phyloP scores from a whole-genome alignment of 2,797 vertebrate species.

The Enteromius radiatus region DNA sequence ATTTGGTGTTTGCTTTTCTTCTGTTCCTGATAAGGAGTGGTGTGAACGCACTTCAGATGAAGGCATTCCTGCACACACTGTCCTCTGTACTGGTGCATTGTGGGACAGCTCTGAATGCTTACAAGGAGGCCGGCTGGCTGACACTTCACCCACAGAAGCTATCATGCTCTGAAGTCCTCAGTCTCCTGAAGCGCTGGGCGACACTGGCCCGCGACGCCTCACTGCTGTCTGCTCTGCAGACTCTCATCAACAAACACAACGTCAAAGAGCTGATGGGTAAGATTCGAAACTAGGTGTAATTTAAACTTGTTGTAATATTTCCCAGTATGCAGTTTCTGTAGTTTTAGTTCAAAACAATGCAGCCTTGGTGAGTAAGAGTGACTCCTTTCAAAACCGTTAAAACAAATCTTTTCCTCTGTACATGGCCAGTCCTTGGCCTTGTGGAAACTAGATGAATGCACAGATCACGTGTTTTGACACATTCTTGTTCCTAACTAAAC shows the following conservation, averaged over 20 bases:
- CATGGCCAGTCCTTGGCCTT: not conserved
- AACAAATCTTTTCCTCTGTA: not conserved
- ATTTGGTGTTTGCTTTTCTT: not conserved
- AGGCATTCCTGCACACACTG: slow-evolving; percentile 78
- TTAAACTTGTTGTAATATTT: not conserved
- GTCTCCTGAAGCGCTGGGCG: slow-evolving; percentile 87
- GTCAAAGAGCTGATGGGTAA: slow-evolving; percentile 85
- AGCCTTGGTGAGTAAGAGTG: not conserved
- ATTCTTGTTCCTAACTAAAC: slow-evolving; percentile 24
- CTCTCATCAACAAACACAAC: slow-evolving; percentile 74
- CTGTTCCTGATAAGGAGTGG: slow-evolving; percentile 70
- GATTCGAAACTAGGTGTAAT: slow-evolving; percentile 59
- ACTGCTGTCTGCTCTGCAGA: slow-evolving; percentile 78
- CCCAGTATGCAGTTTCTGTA: not conserved
- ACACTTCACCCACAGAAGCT: slow-evolving; percentile 75
- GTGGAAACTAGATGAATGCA: slow-evolving; percentile 3
- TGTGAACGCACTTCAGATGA: slow-evolving; percentile 74
- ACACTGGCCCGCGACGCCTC: slow-evolving; percentile 69
- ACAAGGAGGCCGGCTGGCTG: slow-evolving; percentile 73
- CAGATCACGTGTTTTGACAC: slow-evolving; percentile 4
- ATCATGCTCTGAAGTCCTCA: slow-evolving; percentile 78
- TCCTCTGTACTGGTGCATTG: slow-evolving; percentile 84
- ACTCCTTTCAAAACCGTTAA: not conserved
- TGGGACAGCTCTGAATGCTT: slow-evolving; percentile 66
- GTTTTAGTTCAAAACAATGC: not conserved